Base-by-base conservation (phyloP, 1,140 invertebrate genomes). In the Dermatophagoides farinae region DNA sequence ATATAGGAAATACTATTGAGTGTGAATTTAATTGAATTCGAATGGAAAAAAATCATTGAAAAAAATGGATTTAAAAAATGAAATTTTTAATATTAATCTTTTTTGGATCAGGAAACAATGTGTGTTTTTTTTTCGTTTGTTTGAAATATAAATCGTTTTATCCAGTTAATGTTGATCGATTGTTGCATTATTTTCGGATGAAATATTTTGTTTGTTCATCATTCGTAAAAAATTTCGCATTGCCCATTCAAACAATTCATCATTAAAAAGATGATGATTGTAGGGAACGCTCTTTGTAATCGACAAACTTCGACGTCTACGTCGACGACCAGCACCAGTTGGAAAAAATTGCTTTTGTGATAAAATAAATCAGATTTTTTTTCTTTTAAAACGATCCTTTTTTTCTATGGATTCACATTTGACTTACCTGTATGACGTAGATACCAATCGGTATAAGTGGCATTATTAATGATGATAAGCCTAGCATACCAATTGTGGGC, bases 391-490 rank as follows among this genome's bases (percentile, higher is more conserved):
- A n/a, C n/a, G n/a, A n/a, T n/a, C n/a, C 11, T 4, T 25, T 39
- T 52, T 52, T 52, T 16, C 4, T 1, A 5, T 22, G 5, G 14
- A 4, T 50, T 8, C 16, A 20, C 14, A 18, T 14, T 22, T 20
- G 9, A 60, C 14, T 60, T 60, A 60, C 58, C 44, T 60, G 58
- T 23, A 63, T 39, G 14, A 63, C 22, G 41, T 63, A 63, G 18
- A 63, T 63, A 8, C 49, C 46, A 20, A 63, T 61, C 25, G 62
- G 62, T 6, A 63, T 60, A 9, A 63, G 38, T 22, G 62, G 62
- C 62, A 63, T 63, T 23, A 63, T 60, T 11, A 63, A n/a, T 18
- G 62, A 61, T 16, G 53, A 46, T 31, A 63, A 23, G 16, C 49
- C 62, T 8, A 63, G 50, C 16, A 60, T 38, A 18, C 61, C 51